Evolutionary conservation across 2,113 vertebrate species (phyloP).

Genomic region (Zosterops japonicus): DNA sequence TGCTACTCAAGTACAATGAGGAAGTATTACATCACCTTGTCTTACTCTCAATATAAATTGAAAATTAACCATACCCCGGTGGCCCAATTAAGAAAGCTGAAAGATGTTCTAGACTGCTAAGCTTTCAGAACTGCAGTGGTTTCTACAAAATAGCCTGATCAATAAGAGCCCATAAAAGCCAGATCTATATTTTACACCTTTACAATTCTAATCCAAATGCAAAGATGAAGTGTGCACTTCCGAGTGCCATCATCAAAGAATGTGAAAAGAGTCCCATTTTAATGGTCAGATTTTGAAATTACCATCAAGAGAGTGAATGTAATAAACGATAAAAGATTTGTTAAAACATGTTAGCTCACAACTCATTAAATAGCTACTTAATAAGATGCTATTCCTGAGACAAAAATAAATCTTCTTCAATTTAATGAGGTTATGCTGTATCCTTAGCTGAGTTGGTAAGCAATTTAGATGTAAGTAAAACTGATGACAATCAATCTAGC

Average conservation of each 20-base stretch:
- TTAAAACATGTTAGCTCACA: constrained; percentile 51
- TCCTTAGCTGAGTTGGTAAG: background rate
- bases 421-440: background rate
- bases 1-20: background rate
- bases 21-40: background rate
- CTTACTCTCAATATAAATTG: constrained; percentile 49
- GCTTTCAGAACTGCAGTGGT: background rate
- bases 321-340: constrained; percentile 17
- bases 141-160: constrained; percentile 36
- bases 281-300: constrained; percentile 60
- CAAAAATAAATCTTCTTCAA: background rate
- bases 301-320: background rate
- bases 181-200: constrained; percentile 62
- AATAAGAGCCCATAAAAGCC: constrained; percentile 65
- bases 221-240: constrained; percentile 54
- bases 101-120: constrained; percentile 28
- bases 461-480: background rate
- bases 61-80: constrained; percentile 60
- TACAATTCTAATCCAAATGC: constrained; percentile 8
- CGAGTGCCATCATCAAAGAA: constrained; percentile 24
- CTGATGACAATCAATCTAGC: background rate
- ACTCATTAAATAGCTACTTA: constrained; percentile 28
- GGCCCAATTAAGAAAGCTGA: constrained; percentile 63
- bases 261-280: constrained; percentile 32
- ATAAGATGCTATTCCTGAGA: constrained; percentile 10